Percentiles rank a stretch among this genome's conserved stretches.
phyloP scores from a whole-genome alignment of 2,113 vertebrate genomes.

The Amphiprion percula region DNA sequence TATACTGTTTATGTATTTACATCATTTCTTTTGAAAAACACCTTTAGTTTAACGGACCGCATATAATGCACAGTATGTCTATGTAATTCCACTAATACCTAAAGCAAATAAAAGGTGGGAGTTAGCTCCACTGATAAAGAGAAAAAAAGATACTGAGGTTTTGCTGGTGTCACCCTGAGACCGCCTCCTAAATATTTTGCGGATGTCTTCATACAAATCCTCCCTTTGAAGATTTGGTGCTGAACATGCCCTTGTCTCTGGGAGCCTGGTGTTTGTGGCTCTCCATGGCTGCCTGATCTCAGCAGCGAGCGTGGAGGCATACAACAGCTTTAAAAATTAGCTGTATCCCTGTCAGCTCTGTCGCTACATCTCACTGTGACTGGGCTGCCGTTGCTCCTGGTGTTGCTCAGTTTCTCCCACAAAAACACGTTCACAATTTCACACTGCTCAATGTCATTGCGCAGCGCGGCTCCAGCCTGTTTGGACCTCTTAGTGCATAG shows the following conservation, averaged over 20 bases:
- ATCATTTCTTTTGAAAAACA: too few relatives aligned
- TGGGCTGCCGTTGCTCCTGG: conserved; percentile 8
- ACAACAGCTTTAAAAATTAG: conserved; percentile 25
- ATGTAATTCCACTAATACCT: neutral
- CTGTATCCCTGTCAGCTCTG: conserved; percentile 55
- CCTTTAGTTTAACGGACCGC: too few relatives aligned
- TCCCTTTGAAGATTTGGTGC: conserved; percentile 71
- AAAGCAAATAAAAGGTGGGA: neutral
- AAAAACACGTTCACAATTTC: conserved; percentile 5
- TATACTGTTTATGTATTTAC: too few relatives aligned
- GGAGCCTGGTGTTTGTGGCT: conserved; percentile 31
- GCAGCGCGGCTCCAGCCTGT: neutral
- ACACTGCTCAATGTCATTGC: neutral
- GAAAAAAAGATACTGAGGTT: conserved; percentile 1
- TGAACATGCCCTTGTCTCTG: conserved; percentile 55
- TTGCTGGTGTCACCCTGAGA: conserved; percentile 36
- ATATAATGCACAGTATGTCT: neutral
- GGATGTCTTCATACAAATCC: conserved; percentile 66
- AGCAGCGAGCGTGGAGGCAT: conserved; percentile 20
- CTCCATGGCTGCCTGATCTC: conserved; percentile 41
- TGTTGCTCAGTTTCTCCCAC: conserved; percentile 7
- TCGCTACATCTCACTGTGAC: conserved; percentile 32
- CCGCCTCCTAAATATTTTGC: conserved; percentile 37
- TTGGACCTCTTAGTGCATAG: conserved; percentile 4
- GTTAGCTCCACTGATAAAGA: neutral